Evolutionary conservation across 2,888 invertebrate genomes (phyloP), one percentile per base, ranked within the genome.

Genomic region (Andrena trimmerana): DNA sequence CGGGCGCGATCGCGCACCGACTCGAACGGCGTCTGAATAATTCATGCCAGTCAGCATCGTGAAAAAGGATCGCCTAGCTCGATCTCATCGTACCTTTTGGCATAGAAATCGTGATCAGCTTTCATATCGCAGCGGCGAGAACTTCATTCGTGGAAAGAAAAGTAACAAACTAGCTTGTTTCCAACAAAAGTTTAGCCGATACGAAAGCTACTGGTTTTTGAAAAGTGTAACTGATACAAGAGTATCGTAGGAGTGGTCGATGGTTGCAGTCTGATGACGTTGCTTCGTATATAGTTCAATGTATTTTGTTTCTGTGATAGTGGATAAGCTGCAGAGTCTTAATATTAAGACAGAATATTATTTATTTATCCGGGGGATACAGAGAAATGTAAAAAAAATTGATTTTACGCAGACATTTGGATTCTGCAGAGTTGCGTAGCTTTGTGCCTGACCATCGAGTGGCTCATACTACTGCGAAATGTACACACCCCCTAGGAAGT

Each of bases 381-480:
- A 27, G 4, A 27, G 57, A 4, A 24, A 24, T 4, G 4, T 33
- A 33, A 8, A 62, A 62, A 1, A 0, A 20, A 24, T 62, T 2
- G 20, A 13, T 60, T 60, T 60, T 16, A 42, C 42, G 16, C 42
- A 16, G 13, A 1, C 3, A 31, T 60, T 60, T 57, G 8, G 8
- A 24, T 24, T n/a, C 10, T 4, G 20, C 1, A 24, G 2, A 33
- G 67, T 10, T 33, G 4, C 6, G 10, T 13, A 10, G 1, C 33
- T 6, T n/a, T 13, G 36, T 5, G 84, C 31, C 83, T 67, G 78
- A 69, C 29, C 54, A 73, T 31, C 7, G 50, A 24, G 16, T 66
- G 78, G 66, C 59, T 72, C 76, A 27, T 72, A 83, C 84, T 72
- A 84, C 84, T 83, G 70, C n/a, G 5, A 8, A 33, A 24, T 50